phyloP scores from a whole-genome alignment of 2,113 vertebrate species.

The Heloderma charlesbogerti region DNA sequence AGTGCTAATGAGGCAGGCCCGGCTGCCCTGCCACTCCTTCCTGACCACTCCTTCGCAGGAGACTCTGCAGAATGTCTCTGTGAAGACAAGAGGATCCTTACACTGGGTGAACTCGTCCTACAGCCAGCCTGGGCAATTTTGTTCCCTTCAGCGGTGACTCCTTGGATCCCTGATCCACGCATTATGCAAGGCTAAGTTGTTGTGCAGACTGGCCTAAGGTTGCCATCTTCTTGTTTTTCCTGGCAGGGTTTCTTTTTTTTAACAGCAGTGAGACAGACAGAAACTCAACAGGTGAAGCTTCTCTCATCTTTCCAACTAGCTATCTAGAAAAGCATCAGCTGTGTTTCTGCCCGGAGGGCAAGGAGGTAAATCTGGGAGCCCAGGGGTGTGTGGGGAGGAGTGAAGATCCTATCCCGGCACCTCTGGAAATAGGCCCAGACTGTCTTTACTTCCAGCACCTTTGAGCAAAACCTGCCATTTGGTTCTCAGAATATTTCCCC shows the following conservation, averaged over 20 bases:
- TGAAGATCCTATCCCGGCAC: too few relatives aligned
- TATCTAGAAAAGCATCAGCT: not conserved
- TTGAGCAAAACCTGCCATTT: too few relatives aligned
- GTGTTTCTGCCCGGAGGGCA: too few relatives aligned
- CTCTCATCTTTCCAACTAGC: not conserved
- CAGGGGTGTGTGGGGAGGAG: too few relatives aligned
- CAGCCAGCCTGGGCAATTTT: not conserved
- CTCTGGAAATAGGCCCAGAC: too few relatives aligned
- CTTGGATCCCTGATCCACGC: too few relatives aligned
- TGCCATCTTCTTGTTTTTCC: not conserved
- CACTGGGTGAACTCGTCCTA: not conserved
- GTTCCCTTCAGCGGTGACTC: not conserved
- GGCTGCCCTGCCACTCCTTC: not conserved
- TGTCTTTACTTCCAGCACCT: too few relatives aligned
- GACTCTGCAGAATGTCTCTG: not conserved
- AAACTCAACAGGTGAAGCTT: too few relatives aligned
- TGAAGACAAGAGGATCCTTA: not conserved
- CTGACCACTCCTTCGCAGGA: not conserved
- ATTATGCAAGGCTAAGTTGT: not conserved
- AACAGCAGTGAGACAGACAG: not conserved
- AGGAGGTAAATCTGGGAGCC: not conserved
- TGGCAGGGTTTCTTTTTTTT: not conserved
- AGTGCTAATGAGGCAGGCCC: constrained; percentile 29
- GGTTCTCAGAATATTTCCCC: too few relatives aligned
- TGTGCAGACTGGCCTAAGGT: not conserved